A percentile compares a stretch with the other conserved stretches of the same genome.
Evolutionary conservation across 2,797 vertebrate genomes (phyloP).

Genomic region (Benthosema pterotum): DNA sequence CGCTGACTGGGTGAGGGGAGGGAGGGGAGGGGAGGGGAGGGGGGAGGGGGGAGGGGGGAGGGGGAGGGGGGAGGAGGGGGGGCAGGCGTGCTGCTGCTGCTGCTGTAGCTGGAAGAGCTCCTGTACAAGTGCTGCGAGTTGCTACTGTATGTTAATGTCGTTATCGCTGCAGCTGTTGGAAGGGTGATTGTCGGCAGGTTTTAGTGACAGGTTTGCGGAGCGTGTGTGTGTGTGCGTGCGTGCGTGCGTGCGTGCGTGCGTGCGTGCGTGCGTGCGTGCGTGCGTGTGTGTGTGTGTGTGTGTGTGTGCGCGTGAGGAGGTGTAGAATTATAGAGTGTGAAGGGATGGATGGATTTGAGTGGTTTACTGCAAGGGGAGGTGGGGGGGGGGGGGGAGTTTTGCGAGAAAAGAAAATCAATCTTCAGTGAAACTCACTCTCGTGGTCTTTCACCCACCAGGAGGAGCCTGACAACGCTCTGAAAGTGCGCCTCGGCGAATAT

Average conservation of each 20-base stretch:
- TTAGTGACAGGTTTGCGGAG: slow-evolving; percentile 45
- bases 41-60: slow-evolving; percentile 46
- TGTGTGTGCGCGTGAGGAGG: too few species aligned
- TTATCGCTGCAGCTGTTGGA: slow-evolving; percentile 68
- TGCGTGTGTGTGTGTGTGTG: too few species aligned
- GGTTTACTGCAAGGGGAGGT: too few species aligned
- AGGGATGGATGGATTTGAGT: too few species aligned
- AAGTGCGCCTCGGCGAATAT: too few species aligned
- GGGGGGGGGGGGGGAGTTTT: too few species aligned
- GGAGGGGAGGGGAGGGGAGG: slow-evolving; percentile 24
- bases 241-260: neutral
- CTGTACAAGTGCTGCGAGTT: slow-evolving; percentile 52
- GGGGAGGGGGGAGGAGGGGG: slow-evolving; percentile 28
- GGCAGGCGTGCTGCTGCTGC: slow-evolving; percentile 56
- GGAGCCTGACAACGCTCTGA: too few species aligned
- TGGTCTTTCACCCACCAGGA: too few species aligned
- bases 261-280: too few species aligned
- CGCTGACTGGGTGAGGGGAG: slow-evolving; percentile 63
- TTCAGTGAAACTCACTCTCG: too few species aligned
- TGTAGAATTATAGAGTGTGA: too few species aligned
- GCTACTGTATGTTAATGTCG: slow-evolving; percentile 68
- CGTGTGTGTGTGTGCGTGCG: slow-evolving; percentile 1
- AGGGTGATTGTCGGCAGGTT: slow-evolving; percentile 71
- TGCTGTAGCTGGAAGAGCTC: slow-evolving; percentile 48
- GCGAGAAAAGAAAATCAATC: too few species aligned